phyloP scores from a whole-genome alignment of 2,797 vertebrate genomes.

The Semaprochilodus insignis region DNA sequence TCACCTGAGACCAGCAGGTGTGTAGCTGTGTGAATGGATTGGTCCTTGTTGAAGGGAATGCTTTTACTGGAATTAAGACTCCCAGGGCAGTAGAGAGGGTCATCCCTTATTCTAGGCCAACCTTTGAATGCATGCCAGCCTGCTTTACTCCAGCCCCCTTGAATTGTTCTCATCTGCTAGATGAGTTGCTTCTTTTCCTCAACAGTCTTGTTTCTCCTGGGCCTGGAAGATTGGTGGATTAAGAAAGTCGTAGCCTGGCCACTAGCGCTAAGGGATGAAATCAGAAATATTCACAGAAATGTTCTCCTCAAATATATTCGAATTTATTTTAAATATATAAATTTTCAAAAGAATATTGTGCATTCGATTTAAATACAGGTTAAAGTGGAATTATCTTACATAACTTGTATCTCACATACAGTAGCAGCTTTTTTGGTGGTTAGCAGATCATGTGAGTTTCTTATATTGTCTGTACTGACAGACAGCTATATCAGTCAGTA shows the following conservation, averaged over 20 bases:
- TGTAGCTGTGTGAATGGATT: constrained; percentile 2
- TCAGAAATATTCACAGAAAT: no score
- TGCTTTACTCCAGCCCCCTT: not conserved
- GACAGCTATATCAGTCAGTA: no score
- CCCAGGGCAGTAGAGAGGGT: not conserved
- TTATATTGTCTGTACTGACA: no score
- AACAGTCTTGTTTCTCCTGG: constrained; percentile 1
- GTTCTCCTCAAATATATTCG: no score
- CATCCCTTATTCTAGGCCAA: not conserved
- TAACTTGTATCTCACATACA: no score
- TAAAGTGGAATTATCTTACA: no score
- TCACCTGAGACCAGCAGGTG: constrained; percentile 1
- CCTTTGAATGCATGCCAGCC: not conserved
- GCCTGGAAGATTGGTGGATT: not conserved
- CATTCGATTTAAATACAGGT: no score
- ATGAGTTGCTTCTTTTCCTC: constrained; percentile 17
- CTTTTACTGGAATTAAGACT: constrained; percentile 17
- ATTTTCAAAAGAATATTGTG: no score
- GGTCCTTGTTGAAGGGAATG: not conserved
- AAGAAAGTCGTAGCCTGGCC: constrained; percentile 14
- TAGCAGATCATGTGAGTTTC: no score
- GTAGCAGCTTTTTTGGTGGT: no score
- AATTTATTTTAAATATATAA: no score
- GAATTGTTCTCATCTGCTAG: constrained; percentile 17
- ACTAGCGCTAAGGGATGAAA: not conserved